These are phyloP conservation scores for Diplodus puntazzo DNA, from an alignment of 2,797 vertebrate genomes.

Conservation along the genomic window DNA sequence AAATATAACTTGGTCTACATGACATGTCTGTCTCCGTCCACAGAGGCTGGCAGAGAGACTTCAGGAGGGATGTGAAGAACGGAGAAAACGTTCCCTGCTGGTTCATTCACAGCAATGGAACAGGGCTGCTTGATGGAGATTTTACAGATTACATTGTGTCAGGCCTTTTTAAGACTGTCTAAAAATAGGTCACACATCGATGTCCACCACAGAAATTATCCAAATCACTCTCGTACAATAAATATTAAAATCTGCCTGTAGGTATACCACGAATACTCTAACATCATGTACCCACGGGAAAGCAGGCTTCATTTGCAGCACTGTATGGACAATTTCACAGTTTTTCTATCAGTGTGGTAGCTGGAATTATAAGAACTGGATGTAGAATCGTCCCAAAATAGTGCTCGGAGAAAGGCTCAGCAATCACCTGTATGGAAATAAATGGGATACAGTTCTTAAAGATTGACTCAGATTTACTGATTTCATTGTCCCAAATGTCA, in stretches of 20 bases:
- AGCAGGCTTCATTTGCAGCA: conserved; percentile 8
- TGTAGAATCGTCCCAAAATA: background rate
- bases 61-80: conserved; percentile 76
- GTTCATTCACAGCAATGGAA: conserved; percentile 92
- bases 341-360: conserved; percentile 6
- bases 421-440: conserved; percentile 3
- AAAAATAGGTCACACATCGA: conserved; percentile 8
- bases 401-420: background rate
- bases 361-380: background rate
- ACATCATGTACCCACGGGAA: background rate
- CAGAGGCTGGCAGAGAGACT: conserved; percentile 95
- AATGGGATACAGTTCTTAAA: background rate
- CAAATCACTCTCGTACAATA: background rate
- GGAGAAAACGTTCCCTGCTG: conserved; percentile 89
- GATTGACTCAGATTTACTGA: background rate
- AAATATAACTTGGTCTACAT: background rate
- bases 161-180: conserved; percentile 64
- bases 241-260: background rate
- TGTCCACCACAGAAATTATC: conserved; percentile 1
- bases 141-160: conserved; percentile 89
- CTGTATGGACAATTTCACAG: background rate
- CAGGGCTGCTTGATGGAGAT: conserved; percentile 91
- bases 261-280: conserved; percentile 4
- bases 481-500: background rate
- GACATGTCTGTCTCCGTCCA: conserved; percentile 22